Conservation (phyloP, 2,888 invertebrate genomes). For the Hyposoter didymator region DNA sequence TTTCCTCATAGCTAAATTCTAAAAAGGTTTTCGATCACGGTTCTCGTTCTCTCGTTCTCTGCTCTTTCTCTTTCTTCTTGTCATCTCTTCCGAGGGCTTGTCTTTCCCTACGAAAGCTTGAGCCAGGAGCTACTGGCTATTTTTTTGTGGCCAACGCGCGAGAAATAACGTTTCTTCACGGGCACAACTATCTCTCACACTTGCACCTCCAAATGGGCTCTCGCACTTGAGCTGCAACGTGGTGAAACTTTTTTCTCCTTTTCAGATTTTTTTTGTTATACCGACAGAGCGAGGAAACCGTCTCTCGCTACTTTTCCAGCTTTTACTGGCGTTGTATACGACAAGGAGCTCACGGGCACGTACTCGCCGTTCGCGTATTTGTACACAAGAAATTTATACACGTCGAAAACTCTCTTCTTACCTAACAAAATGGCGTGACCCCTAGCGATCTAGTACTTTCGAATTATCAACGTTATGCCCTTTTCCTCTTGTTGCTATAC, state of each 20-base stretch:
- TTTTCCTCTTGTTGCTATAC: background rate
- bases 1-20: conserved; percentile 62
- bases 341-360: background rate
- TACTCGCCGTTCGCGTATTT: background rate
- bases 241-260: conserved; percentile 1
- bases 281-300: conserved; percentile 27
- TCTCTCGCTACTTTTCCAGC: conserved; percentile 9
- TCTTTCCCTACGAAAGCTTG: conserved; percentile 27
- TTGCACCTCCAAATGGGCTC: conserved; percentile 14
- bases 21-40: conserved; percentile 59
- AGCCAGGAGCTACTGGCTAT: conserved; percentile 26
- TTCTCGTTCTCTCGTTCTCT: conserved; percentile 7
- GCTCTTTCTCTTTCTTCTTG: conserved; percentile 4
- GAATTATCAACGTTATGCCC: conserved; percentile 1
- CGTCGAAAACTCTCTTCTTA: background rate
- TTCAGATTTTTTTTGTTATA: background rate
- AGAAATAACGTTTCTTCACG: conserved; percentile 48
- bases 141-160: conserved; percentile 43
- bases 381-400: background rate
- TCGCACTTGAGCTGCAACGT: conserved; percentile 21
- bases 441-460: conserved; percentile 6
- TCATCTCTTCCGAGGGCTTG: conserved; percentile 12
- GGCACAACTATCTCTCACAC: conserved; percentile 25
- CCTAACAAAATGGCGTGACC: background rate
- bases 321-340: conserved; percentile 18